Percentiles rank a stretch among this genome's conserved stretches.
These are phyloP conservation scores for Rotaria magnacalcarata DNA, from an alignment of 2,888 invertebrate genomes.

Conservation along the genomic window DNA sequence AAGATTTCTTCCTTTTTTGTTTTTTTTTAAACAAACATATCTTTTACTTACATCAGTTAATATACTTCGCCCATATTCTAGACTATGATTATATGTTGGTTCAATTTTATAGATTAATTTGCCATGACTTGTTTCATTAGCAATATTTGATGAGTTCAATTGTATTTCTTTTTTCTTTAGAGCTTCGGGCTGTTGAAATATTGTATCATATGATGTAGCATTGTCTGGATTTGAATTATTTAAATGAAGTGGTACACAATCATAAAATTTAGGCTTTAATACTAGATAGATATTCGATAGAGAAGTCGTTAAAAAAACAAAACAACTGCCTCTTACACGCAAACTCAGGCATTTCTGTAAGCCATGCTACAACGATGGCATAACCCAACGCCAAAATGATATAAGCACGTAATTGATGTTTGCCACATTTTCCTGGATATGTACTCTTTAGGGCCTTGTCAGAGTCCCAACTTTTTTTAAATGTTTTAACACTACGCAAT, in stretches of 20 bases:
- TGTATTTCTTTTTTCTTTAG: neutral
- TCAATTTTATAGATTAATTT: neutral
- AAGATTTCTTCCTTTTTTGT: too few species aligned
- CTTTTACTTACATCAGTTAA: neutral
- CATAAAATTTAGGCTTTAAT: neutral
- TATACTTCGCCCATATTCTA: neutral
- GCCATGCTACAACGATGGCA: conserved; percentile 43
- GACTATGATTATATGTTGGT: neutral
- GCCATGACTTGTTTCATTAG: too few species aligned
- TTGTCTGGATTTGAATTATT: too few species aligned
- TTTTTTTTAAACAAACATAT: too few species aligned
- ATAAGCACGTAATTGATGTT: conserved; percentile 43
- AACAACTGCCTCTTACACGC: conserved; percentile 14
- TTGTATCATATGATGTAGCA: too few species aligned
- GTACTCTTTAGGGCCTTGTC: conserved; percentile 46
- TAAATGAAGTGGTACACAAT: neutral
- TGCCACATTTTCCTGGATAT: conserved; percentile 41
- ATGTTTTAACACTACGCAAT: conserved; percentile 37
- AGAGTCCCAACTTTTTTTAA: conserved; percentile 43
- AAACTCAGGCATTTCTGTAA: conserved; percentile 32
- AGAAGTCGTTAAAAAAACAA: neutral
- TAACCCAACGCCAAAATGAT: conserved; percentile 37
- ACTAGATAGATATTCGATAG: neutral
- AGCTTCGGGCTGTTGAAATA: too few species aligned
- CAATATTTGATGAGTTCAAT: neutral